A percentile compares a stretch with the other conserved stretches of the same genome.
Conservation (phyloP, 2,113 vertebrate species). For the Syngnathus floridae region DNA sequence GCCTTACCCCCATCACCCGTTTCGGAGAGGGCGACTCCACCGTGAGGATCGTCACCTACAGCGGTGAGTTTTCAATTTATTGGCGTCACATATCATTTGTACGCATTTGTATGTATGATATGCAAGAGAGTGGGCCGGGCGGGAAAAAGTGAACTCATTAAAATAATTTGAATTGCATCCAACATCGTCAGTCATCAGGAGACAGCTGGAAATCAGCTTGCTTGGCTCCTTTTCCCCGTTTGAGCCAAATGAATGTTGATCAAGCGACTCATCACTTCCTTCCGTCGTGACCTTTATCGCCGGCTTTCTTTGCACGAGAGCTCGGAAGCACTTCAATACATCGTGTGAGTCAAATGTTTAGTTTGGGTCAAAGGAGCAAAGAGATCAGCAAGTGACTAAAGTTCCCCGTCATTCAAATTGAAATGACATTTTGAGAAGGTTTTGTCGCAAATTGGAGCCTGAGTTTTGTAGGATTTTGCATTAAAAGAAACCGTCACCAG, state of each 20-base stretch:
- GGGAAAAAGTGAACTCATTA: constrained; percentile 23
- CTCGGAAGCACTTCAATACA: constrained; percentile 22
- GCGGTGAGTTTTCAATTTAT: constrained; percentile 67
- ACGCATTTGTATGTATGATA: constrained; percentile 4
- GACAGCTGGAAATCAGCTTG: constrained; percentile 24
- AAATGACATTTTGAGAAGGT: neutral
- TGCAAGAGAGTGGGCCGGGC: constrained; percentile 8
- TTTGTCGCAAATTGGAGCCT: neutral
- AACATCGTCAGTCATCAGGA: constrained; percentile 21
- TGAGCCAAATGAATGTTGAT: constrained; percentile 38
- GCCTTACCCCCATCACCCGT: constrained; percentile 90
- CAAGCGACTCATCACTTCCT: constrained; percentile 29
- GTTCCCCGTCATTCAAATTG: neutral
- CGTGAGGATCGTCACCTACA: constrained; percentile 93
- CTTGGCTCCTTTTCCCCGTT: constrained; percentile 22
- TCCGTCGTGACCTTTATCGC: constrained; percentile 31
- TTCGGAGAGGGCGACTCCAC: constrained; percentile 95
- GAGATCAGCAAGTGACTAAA: neutral
- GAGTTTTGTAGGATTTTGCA: neutral
- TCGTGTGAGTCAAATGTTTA: constrained; percentile 33
- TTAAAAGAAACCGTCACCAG: too few species aligned
- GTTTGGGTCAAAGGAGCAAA: constrained; percentile 2
- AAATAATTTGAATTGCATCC: constrained; percentile 25
- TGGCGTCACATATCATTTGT: too few species aligned
- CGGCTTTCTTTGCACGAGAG: constrained; percentile 18